Conservation (phyloP, 2,113 vertebrate genomes). For the Barbus barbus region DNA sequence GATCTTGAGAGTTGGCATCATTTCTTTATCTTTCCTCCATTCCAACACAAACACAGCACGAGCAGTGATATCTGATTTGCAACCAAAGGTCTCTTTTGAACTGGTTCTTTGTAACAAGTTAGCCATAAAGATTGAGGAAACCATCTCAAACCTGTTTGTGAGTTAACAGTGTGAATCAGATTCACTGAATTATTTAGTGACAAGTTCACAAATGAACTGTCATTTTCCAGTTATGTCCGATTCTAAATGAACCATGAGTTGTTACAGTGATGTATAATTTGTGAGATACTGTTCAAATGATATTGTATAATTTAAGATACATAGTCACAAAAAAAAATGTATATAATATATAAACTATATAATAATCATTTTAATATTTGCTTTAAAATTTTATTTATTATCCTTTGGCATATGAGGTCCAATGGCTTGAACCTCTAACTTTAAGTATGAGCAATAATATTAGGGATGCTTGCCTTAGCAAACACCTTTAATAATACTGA, state of each 20-base stretch:
- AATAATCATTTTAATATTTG: background rate
- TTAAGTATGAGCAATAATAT: background rate
- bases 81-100: background rate
- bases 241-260: background rate
- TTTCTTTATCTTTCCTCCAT: background rate
- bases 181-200: background rate
- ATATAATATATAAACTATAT: background rate
- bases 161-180: background rate
- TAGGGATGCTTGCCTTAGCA: background rate
- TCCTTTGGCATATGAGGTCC: background rate
- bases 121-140: background rate
- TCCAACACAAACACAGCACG: background rate
- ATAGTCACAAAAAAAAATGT: background rate
- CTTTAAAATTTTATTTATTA: background rate
- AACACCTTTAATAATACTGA: conserved; percentile 2
- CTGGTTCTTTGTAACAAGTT: background rate
- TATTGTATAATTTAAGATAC: background rate
- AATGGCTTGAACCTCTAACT: background rate
- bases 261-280: background rate
- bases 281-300: background rate
- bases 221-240: background rate
- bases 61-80: background rate
- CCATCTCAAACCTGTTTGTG: background rate
- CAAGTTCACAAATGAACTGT: background rate
- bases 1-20: background rate